A percentile compares a stretch with the other conserved stretches of the same genome.
phyloP scores from a whole-genome alignment of 1,140 invertebrate genomes.

The Lepidurus arcticus region DNA sequence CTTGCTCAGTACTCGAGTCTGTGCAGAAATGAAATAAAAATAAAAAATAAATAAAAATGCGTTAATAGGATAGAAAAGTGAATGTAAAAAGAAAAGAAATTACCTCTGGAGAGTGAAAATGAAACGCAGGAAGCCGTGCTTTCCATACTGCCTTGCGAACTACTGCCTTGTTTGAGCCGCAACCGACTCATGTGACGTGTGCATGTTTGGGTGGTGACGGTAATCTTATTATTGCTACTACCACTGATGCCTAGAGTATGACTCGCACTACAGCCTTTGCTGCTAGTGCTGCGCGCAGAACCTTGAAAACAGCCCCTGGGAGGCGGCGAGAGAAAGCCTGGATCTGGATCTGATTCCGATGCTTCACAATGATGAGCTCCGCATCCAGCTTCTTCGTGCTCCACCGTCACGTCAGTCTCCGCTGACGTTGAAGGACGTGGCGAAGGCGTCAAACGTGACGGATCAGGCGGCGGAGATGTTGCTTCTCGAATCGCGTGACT shows the following conservation, averaged over 20 bases:
- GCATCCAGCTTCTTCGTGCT: background rate
- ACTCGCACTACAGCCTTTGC: slow-evolving; percentile 31
- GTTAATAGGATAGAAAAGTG: too few relatives aligned
- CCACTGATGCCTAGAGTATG: slow-evolving; percentile 29
- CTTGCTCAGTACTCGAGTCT: slow-evolving; percentile 71
- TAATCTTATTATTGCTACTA: slow-evolving; percentile 29
- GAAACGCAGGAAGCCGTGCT: slow-evolving; percentile 57
- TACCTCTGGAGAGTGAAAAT: slow-evolving; percentile 58
- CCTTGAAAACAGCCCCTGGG: slow-evolving; percentile 13
- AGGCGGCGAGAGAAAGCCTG: background rate
- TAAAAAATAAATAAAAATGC: background rate
- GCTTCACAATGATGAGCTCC: background rate
- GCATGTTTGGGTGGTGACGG: slow-evolving; percentile 29
- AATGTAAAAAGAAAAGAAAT: slow-evolving; percentile 29
- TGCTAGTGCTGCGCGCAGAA: background rate
- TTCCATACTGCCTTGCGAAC: slow-evolving; percentile 57
- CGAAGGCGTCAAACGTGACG: slow-evolving; percentile 45
- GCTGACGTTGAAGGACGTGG: slow-evolving; percentile 39
- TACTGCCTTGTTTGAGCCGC: slow-evolving; percentile 56
- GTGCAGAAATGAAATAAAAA: slow-evolving; percentile 10
- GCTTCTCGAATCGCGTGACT: slow-evolving; percentile 84
- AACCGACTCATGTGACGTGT: slow-evolving; percentile 40
- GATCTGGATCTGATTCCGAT: background rate
- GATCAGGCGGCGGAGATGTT: slow-evolving; percentile 70
- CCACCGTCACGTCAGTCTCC: slow-evolving; percentile 37